Evolutionary conservation across 1,140 invertebrate species (phyloP).

Genomic region (Heterodera schachtii): DNA sequence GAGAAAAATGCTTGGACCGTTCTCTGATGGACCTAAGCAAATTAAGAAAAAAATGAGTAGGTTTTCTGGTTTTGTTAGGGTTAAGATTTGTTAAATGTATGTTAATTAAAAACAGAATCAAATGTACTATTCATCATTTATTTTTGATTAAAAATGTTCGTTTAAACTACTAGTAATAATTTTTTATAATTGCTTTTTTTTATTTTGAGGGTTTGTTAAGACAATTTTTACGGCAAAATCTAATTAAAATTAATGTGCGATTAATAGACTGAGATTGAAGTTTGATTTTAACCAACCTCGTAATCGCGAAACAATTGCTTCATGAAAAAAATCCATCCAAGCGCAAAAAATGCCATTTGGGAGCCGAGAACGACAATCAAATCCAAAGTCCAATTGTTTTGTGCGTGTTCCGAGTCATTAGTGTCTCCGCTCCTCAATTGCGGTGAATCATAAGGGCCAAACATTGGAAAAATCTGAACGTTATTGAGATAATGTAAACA

Average conservation of each 20-base stretch:
- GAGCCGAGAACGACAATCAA: slow-evolving; percentile 41
- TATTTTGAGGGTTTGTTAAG: too few relatives aligned
- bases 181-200: too few relatives aligned
- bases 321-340: slow-evolving; percentile 97
- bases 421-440: not conserved
- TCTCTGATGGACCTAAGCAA: slow-evolving; percentile 28
- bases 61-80: too few relatives aligned
- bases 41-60: slow-evolving; percentile 11
- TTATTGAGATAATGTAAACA: not conserved
- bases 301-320: slow-evolving; percentile 97
- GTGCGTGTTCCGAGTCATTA: not conserved
- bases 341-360: slow-evolving; percentile 88
- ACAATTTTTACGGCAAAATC: too few relatives aligned
- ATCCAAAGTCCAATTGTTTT: slow-evolving; percentile 32
- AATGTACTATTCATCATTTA: too few relatives aligned
- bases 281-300: slow-evolving; percentile 71
- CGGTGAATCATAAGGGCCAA: not conserved
- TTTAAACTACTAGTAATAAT: too few relatives aligned
- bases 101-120: too few relatives aligned
- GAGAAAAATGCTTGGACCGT: slow-evolving; percentile 86
- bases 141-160: too few relatives aligned
- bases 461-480: not conserved
- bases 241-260: not conserved
- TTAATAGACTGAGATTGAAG: too few relatives aligned
- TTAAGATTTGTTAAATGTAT: too few relatives aligned